Base-by-base conservation (phyloP, 2,888 invertebrate species). In the Pomacea canaliculata region DNA sequence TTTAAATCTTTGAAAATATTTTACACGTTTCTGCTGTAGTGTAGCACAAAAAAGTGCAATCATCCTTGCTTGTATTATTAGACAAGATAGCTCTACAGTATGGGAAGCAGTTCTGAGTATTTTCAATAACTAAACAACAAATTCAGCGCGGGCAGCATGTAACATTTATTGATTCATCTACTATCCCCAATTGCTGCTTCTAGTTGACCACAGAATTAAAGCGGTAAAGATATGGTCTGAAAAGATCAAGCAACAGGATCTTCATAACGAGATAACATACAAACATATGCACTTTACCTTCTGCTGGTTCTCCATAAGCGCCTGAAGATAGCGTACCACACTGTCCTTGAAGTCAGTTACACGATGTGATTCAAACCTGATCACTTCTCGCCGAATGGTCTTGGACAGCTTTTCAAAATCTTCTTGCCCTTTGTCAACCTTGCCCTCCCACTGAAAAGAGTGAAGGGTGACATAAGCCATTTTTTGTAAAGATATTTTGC, bases 331-430 rank as follows among this genome's bases (percentile, higher is more conserved):
- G 86, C 95, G 94, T 71, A 98, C 94, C 83, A 99, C 93, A 83
- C 96, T 95, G 77, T 94, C 93, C 87, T 97, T 96, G 90, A 99
- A 96, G 90, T 99, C 99, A 78, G 94, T 93, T 68, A 97, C 94
- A 83, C 98, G 93, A 82, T 94, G 94, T 81, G 95, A 93, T 91
- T 98, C 98, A 92, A 97, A 98, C 73, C 96, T 93, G 85, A 96
- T 96, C 91, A 98, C 93, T 92, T 99, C 98, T 84, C 95, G 95
- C 90, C 97, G 96, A 83, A 99, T 97, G 92, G 96, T 96, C 84
- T 94, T 94, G 3, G 96, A 98, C 89, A 98, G 98, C 88, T 95
- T 95, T 90, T 98, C 97, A 91, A 99, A 99, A 89, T 97, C 98
- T 85, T 96, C 96, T 90, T 98, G 97, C 0, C 97, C 96, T 81